Evolutionary conservation across 2,888 invertebrate species (phyloP), one percentile per base, ranked within the genome.

Genomic region (Microplitis manilae): DNA sequence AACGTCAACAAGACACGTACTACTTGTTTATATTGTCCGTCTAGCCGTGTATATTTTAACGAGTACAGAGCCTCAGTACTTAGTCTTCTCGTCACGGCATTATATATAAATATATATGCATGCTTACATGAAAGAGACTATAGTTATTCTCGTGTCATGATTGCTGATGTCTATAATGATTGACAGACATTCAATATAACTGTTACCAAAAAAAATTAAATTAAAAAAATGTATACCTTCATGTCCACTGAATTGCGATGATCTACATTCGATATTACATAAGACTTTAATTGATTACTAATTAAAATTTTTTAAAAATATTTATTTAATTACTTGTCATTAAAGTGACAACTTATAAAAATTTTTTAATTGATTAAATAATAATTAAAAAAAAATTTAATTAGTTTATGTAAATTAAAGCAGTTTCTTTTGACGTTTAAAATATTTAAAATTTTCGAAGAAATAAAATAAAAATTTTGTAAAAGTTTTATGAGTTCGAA

Each of bases 31-130:
- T 65, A 50, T 13, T 71, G 60, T 59, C 40, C 15, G 17, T 68
- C 73, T 75, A 79, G n/a, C 15, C 59, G 68, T 74, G 73, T 68
- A 70, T 67, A 73, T 73, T 75, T 62, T 76, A 79, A 73, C 69
- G 77, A 50, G 50, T 50, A 50, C 50, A 50, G 50, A 50, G 50
- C 13, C 50, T 50, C 13, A 69, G 62, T 20, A 70, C 65, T 41
- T 40, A 30, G 64, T 15, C 41, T 68, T 15, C 67, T 30, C 38
- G 40, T 68, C 70, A 40, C 68, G 75, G 76, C 70, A 70, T 74
- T 59, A 77, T 74, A 73, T 79, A 74, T 71, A 77, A 71, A 65
- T 73, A 70, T 69, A 74, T 30, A 50, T 9, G 50, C 9, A 50
- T 30, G 30, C 30, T 30, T 30, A 30, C 30, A 30, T 30, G 30